These are phyloP conservation scores for Nematolebias whitei DNA, from an alignment of 2,113 vertebrate species.

Conservation along the genomic window DNA sequence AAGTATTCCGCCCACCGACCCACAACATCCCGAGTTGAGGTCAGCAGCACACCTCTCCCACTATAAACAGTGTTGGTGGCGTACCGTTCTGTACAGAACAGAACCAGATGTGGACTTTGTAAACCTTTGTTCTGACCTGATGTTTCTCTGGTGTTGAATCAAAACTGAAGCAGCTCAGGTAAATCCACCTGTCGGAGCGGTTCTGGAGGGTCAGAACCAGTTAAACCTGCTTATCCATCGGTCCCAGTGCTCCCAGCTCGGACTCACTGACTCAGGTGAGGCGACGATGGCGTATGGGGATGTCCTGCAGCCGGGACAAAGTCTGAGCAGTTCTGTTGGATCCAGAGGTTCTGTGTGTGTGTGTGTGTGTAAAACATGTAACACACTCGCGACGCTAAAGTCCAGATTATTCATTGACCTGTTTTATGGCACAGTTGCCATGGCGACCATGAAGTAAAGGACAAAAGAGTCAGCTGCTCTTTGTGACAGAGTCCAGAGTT, in stretches of 20 bases:
- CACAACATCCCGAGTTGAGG: no score
- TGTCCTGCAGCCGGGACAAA: slow-evolving; percentile 20
- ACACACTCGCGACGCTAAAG: background rate
- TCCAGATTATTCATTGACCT: slow-evolving; percentile 55
- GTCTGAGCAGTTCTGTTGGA: background rate
- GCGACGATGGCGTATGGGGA: background rate
- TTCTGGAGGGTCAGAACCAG: background rate
- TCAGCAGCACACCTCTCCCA: no score
- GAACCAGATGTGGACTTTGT: no score
- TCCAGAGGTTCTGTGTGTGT: no score
- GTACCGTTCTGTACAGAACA: no score
- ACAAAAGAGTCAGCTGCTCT: slow-evolving; percentile 6
- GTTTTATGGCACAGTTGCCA: slow-evolving; percentile 19
- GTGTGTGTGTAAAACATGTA: background rate
- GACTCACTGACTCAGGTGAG: slow-evolving; percentile 12
- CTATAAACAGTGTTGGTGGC: no score
- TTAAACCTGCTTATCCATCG: background rate
- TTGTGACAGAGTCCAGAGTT: background rate
- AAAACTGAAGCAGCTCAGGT: background rate
- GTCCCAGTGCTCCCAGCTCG: slow-evolving; percentile 1
- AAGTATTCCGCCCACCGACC: no score
- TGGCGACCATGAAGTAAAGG: slow-evolving; percentile 23
- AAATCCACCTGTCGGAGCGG: background rate
- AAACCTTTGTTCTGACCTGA: background rate
- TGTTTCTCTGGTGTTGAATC: background rate